phyloP scores from a whole-genome alignment of 2,113 vertebrate species.

The Chroicocephalus ridibundus region DNA sequence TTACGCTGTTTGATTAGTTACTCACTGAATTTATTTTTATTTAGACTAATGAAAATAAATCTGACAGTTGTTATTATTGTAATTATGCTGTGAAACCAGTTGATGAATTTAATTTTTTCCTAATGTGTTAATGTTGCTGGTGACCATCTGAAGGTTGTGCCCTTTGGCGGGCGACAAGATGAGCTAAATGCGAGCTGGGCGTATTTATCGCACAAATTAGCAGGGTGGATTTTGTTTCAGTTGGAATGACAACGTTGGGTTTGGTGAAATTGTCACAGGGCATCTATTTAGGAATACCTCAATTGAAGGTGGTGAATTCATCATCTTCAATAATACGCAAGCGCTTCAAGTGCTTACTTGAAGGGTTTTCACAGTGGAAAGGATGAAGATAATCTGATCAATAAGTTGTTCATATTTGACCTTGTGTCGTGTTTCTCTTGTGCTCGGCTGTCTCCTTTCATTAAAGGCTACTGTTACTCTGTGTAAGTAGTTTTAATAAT shows the following conservation, averaged over 20 bases:
- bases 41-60: not conserved
- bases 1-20: not conserved
- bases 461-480: not conserved
- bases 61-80: not conserved
- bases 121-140: not conserved
- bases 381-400: not conserved
- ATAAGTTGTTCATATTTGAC: not conserved
- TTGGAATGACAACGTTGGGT: not conserved
- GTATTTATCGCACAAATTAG: not conserved
- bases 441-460: not conserved
- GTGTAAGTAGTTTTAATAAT: not conserved
- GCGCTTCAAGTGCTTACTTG: not conserved
- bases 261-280: not conserved
- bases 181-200: not conserved
- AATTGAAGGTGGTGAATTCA: not conserved
- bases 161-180: not conserved
- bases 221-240: not conserved
- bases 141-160: not conserved
- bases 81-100: not conserved
- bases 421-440: not conserved
- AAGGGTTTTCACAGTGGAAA: not conserved
- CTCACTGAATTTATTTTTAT: not conserved
- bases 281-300: not conserved
- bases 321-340: accelerated
- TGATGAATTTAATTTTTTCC: not conserved